Evolutionary conservation across 2,113 vertebrate species (phyloP).

Genomic region (Cyprinus carpio): DNA sequence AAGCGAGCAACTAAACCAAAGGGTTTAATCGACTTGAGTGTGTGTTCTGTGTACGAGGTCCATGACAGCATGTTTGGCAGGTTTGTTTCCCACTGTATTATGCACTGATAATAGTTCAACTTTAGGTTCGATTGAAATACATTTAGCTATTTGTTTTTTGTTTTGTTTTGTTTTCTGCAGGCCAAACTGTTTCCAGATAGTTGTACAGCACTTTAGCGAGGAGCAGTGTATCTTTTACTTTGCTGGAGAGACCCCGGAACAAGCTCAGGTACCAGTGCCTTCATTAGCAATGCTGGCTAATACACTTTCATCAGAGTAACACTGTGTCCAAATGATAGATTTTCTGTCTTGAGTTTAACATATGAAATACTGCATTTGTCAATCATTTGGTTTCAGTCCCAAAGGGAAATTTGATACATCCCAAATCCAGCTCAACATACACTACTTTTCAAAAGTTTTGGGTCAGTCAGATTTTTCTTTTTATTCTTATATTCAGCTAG

Average conservation of each 20-base stretch:
- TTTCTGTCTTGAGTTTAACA: background rate
- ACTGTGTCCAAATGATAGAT: background rate
- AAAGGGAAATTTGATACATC: background rate
- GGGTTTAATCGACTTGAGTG: slow-evolving; percentile 97
- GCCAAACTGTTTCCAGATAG: slow-evolving; percentile 99
- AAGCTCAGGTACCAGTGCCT: slow-evolving; percentile 84
- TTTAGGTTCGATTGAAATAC: background rate
- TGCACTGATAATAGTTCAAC: background rate
- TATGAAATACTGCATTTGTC: background rate
- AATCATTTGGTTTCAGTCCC: background rate
- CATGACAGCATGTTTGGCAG: slow-evolving; percentile 99
- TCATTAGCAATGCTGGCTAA: background rate
- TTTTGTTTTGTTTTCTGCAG: slow-evolving; percentile 68
- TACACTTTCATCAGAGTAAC: background rate
- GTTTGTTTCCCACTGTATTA: slow-evolving; percentile 62
- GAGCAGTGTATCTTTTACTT: slow-evolving; percentile 99
- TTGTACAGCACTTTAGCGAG: slow-evolving; percentile 99
- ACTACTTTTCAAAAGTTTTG: too few relatives aligned
- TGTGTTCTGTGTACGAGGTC: slow-evolving; percentile 95
- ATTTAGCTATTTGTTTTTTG: background rate
- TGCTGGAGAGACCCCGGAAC: slow-evolving; percentile 92
- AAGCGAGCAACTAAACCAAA: slow-evolving; percentile 99
- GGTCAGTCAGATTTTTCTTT: too few relatives aligned
- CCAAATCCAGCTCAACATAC: background rate
- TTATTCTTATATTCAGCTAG: too few relatives aligned